These are phyloP conservation scores for Notocelia uddmanniana DNA, from an alignment of 2,888 invertebrate genomes.

Conservation along the genomic window DNA sequence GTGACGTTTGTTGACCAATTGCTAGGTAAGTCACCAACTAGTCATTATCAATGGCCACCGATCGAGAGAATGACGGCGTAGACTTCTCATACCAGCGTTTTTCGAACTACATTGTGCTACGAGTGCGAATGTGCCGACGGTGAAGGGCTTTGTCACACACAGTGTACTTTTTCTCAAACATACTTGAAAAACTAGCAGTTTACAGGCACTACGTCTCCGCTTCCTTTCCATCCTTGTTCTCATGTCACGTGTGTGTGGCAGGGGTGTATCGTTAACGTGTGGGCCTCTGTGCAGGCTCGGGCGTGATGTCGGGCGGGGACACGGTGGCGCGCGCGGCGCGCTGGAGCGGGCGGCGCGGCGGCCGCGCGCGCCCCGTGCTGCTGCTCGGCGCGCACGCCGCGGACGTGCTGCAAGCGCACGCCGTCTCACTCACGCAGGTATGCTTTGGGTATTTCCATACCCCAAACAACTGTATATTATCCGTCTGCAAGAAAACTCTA, in stretches of 20 bases:
- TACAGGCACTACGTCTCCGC: too few species aligned
- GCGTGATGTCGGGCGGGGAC: constrained; percentile 53
- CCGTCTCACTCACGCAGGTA: constrained; percentile 57
- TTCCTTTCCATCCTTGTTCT: too few species aligned
- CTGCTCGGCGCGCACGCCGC: constrained; percentile 95
- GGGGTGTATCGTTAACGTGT: neutral
- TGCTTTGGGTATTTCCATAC: too few species aligned
- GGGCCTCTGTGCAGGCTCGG: constrained; percentile 52
- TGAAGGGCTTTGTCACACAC: neutral
- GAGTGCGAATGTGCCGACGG: neutral
- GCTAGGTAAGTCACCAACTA: constrained; percentile 78
- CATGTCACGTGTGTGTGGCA: too few species aligned
- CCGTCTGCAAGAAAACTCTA: too few species aligned
- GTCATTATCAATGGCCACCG: too few species aligned
- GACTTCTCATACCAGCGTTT: too few species aligned
- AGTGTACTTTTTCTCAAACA: neutral
- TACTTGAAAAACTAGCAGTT: too few species aligned
- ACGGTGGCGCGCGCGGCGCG: constrained; percentile 49
- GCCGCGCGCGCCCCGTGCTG: constrained; percentile 89
- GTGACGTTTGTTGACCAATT: constrained; percentile 89
- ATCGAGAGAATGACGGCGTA: too few species aligned
- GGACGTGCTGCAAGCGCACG: constrained; percentile 90
- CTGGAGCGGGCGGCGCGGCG: neutral
- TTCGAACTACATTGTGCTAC: too few species aligned
- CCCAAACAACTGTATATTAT: too few species aligned